Conservation (phyloP, 1,140 invertebrate species). For the Lepidurus arcticus region DNA sequence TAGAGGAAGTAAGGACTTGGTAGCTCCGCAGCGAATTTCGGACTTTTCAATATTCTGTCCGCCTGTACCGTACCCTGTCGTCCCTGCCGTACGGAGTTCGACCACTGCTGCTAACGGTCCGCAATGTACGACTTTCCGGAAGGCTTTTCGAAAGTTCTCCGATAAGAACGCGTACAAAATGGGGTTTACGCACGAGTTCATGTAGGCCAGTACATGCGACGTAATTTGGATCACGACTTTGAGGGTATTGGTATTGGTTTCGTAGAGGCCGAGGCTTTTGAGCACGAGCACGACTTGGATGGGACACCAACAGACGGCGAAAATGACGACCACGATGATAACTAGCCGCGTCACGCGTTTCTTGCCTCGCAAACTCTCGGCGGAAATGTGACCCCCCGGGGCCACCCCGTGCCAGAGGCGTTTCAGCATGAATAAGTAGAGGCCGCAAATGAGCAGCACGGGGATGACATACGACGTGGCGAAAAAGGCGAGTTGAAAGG, state of each 20-base stretch:
- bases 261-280: conserved; percentile 66
- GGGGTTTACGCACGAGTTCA: conserved; percentile 91
- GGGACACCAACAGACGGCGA: conserved; percentile 92
- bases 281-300: conserved; percentile 76
- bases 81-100: neutral
- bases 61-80: neutral
- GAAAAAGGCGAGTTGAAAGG: conserved; percentile 73
- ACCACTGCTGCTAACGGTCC: conserved; percentile 37
- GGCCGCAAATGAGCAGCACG: conserved; percentile 73
- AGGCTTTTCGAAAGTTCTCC: conserved; percentile 78
- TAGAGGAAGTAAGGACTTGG: neutral
- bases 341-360: conserved; percentile 89
- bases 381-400: conserved; percentile 62
- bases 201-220: conserved; percentile 87
- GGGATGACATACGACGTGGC: conserved; percentile 79
- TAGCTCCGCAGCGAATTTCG: conserved; percentile 27
- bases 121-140: conserved; percentile 61
- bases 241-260: conserved; percentile 51
- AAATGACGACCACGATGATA: conserved; percentile 86
- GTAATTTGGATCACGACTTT: conserved; percentile 68
- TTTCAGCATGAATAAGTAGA: conserved; percentile 86
- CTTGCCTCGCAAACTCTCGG: conserved; percentile 71
- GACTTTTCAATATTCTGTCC: conserved; percentile 32
- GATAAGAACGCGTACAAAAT: conserved; percentile 90
- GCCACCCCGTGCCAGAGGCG: conserved; percentile 74